phyloP scores from a whole-genome alignment of 2,113 vertebrate genomes.

The Marcusenius ussheri region DNA sequence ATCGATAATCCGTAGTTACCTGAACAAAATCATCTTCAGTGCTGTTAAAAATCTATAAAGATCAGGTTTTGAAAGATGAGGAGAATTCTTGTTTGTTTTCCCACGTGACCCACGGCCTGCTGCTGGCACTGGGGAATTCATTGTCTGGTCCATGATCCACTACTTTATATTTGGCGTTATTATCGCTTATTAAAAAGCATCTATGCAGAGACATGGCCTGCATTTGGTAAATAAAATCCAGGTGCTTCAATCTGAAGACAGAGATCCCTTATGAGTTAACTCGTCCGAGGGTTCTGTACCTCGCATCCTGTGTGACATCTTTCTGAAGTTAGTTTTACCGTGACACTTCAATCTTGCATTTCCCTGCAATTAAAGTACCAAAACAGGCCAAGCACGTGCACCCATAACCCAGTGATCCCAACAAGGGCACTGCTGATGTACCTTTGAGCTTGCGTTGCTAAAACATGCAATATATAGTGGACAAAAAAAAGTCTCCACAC shows the following conservation, averaged over 20 bases:
- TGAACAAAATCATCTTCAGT: not conserved
- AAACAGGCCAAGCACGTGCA: not conserved
- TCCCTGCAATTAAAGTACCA: not conserved
- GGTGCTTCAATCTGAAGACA: slow-evolving; percentile 48
- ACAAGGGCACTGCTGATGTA: not conserved
- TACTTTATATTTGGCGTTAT: slow-evolving; percentile 50
- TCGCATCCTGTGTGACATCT: not conserved
- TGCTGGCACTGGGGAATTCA: slow-evolving; percentile 39
- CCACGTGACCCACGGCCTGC: slow-evolving; percentile 33
- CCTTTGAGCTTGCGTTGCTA: not conserved
- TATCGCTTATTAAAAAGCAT: slow-evolving; percentile 60
- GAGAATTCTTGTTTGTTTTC: not conserved
- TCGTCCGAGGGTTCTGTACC: not conserved
- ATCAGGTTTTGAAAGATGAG: not conserved
- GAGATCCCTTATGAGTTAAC: slow-evolving; percentile 22
- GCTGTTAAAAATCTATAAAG: not conserved
- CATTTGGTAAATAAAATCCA: slow-evolving; percentile 59
- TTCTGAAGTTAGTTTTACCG: not conserved
- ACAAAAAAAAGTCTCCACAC: not conserved
- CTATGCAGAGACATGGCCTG: slow-evolving; percentile 52
- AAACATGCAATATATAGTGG: not conserved
- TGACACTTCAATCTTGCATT: too few relatives aligned
- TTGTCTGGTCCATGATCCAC: slow-evolving; percentile 43
- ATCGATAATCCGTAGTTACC: not conserved
- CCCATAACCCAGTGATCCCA: not conserved